Evolutionary conservation across 2,113 vertebrate genomes (phyloP).

Genomic region (Symphodus melops): DNA sequence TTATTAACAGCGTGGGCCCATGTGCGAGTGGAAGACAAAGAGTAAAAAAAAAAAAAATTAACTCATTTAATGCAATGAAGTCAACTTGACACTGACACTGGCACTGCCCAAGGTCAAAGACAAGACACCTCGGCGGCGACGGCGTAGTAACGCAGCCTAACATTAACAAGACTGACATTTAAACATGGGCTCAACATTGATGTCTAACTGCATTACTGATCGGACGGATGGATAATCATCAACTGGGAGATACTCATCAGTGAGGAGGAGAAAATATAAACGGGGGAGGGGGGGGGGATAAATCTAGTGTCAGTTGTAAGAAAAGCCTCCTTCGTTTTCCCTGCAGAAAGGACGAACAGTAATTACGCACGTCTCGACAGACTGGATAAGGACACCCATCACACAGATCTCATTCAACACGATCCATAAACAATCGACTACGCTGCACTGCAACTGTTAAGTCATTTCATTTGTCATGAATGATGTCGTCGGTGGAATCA

Average conservation of each 20-base stretch:
- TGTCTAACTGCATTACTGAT: slow-evolving; percentile 12
- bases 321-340: slow-evolving; percentile 14
- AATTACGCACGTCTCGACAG: slow-evolving; percentile 19
- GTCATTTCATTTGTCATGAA: not conserved
- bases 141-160: slow-evolving; percentile 15
- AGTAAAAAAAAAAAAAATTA: slow-evolving; percentile 60
- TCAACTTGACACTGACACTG: slow-evolving; percentile 68
- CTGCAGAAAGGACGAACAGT: slow-evolving; percentile 20
- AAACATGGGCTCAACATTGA: slow-evolving; percentile 36
- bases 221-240: slow-evolving; percentile 47
- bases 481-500: no score
- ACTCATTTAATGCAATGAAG: slow-evolving; percentile 67
- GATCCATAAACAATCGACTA: slow-evolving; percentile 22
- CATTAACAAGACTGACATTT: slow-evolving; percentile 76
- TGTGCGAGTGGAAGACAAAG: slow-evolving; percentile 56
- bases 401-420: slow-evolving; percentile 38
- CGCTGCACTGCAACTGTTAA: not conserved
- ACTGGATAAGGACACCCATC: slow-evolving; percentile 12
- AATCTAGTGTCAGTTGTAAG: slow-evolving; percentile 26
- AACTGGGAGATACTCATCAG: slow-evolving; percentile 36
- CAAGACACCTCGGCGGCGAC: slow-evolving; percentile 20
- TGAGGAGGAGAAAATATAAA: slow-evolving; percentile 6
- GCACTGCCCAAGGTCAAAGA: slow-evolving; percentile 61
- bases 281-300: not conserved
- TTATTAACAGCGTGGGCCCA: slow-evolving; percentile 78